These are phyloP conservation scores for Oligia fasciuncula DNA, from an alignment of 2,888 invertebrate species.

Conservation along the genomic window DNA sequence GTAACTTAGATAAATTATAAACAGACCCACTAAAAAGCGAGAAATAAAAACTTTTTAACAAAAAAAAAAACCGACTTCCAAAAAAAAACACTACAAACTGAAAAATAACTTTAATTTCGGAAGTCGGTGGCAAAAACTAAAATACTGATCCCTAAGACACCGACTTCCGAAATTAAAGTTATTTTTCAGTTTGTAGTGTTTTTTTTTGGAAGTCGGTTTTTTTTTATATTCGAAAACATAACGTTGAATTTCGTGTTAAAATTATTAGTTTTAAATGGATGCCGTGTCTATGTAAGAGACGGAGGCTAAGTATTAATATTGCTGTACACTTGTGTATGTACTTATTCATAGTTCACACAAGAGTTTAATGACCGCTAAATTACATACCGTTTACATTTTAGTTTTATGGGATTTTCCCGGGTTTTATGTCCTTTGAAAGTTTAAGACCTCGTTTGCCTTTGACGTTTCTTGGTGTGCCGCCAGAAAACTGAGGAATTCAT, in stretches of 20 bases:
- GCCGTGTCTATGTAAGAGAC: constrained; percentile 18
- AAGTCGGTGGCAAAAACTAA: too few species aligned
- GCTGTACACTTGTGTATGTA: constrained; percentile 11
- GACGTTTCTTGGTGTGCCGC: constrained; percentile 21
- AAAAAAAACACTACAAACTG: too few species aligned
- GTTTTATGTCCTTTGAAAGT: constrained; percentile 21
- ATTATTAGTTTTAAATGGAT: constrained; percentile 46
- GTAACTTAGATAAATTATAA: too few species aligned
- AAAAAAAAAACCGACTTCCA: too few species aligned
- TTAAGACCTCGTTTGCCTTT: constrained; percentile 14
- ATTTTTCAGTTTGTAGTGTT: too few species aligned
- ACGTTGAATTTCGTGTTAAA: constrained; percentile 41
- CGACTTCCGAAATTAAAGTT: too few species aligned
- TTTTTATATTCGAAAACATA: constrained; percentile 27
- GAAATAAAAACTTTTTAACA: too few species aligned
- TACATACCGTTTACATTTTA: constrained; percentile 27
- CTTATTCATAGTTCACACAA: constrained; percentile 38
- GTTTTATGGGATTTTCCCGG: constrained; percentile 39
- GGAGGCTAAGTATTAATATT: constrained; percentile 31
- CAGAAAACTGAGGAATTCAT: constrained; percentile 7
- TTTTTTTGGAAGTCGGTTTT: too few species aligned
- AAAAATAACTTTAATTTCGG: too few species aligned
- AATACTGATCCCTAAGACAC: too few species aligned
- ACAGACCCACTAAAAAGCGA: too few species aligned
- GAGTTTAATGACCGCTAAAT: constrained; percentile 46